Evolutionary conservation across 2,888 invertebrate genomes (phyloP), one percentile per base, ranked within the genome.

Genomic region (Thumatha senex): DNA sequence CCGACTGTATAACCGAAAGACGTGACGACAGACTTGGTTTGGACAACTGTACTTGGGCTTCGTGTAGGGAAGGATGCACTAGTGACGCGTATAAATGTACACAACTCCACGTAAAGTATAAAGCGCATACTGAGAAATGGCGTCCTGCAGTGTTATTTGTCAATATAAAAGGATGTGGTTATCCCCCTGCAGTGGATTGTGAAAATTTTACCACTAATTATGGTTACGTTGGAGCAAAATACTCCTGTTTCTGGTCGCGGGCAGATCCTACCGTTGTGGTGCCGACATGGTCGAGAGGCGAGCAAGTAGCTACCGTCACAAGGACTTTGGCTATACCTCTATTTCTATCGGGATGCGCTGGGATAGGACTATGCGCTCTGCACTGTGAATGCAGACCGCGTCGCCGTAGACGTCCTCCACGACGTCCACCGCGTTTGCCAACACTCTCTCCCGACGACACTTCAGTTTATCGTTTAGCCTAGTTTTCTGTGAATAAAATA

Each of bases 241-340:
- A 94, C 67, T 93, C 93, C 0, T 94, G 94, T 72, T 94, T 89
- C 74, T 95, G 95, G 92, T 95, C 96, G 43, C 93, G 95, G 54
- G 95, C 96, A 70, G 97, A 97, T 81, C 94, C 94, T 56, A 95
- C 95, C 55, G 95, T 97, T 67, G 97, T 96, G 59, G 92, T 98
- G 76, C 96, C 97, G 43, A 93, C 95, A 72, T 97, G 97, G 93
- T 96, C 96, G 78, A 93, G 96, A 59, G 95, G 96, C 63, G 95
- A 96, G 78, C 96, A 97, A 82, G 94, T 96, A 66, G 94, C 95
- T 55, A 94, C 95, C 64, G 96, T 97, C 72, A 95, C 96, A 64
- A 94, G 97, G 84, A 97, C 95, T 82, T 94, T 97, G 86, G 96
- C 95, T 51, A 94, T 96, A 70, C 97, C 97, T 57, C 94, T 97